Conservation (phyloP, 2,113 vertebrate species). For the Planiliza haematocheilus region DNA sequence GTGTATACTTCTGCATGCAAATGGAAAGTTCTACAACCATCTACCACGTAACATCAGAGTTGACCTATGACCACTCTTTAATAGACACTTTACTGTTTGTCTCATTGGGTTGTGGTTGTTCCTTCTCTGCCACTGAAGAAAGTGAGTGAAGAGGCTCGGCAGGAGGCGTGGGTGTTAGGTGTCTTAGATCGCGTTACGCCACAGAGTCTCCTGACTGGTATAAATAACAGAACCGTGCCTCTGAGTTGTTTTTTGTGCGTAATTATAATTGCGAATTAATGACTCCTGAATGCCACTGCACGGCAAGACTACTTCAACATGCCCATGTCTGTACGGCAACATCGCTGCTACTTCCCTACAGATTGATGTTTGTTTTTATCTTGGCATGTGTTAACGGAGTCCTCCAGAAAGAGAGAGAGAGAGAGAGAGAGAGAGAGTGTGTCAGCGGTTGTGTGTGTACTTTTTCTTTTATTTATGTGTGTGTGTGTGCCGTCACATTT, state of each 20-base stretch:
- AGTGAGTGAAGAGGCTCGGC: neutral
- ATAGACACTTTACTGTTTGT: neutral
- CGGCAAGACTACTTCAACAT: slow-evolving; percentile 20
- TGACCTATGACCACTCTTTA: no score
- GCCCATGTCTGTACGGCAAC: neutral
- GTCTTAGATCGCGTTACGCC: slow-evolving; percentile 55
- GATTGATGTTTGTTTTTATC: slow-evolving; percentile 21
- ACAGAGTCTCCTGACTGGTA: slow-evolving; percentile 24
- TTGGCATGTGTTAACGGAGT: neutral
- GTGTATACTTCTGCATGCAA: no score
- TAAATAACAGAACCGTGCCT: slow-evolving; percentile 28
- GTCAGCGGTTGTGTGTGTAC: slow-evolving; percentile 4
- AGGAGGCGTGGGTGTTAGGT: slow-evolving; percentile 37
- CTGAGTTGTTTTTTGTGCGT: slow-evolving; percentile 22
- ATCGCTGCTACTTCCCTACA: slow-evolving; percentile 7
- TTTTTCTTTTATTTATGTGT: slow-evolving; percentile 8
- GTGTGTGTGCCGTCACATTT: slow-evolving; percentile 13
- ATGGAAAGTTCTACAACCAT: no score
- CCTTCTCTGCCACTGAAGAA: neutral
- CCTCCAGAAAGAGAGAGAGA: slow-evolving; percentile 13
- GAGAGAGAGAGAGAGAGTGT: slow-evolving; percentile 18
- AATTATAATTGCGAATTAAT: slow-evolving; percentile 7
- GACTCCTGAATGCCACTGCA: slow-evolving; percentile 8
- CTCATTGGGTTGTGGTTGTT: neutral
- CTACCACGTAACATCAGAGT: no score